Evolutionary conservation across 2,113 vertebrate species (phyloP).

Genomic region (Ramphastos sulfuratus): DNA sequence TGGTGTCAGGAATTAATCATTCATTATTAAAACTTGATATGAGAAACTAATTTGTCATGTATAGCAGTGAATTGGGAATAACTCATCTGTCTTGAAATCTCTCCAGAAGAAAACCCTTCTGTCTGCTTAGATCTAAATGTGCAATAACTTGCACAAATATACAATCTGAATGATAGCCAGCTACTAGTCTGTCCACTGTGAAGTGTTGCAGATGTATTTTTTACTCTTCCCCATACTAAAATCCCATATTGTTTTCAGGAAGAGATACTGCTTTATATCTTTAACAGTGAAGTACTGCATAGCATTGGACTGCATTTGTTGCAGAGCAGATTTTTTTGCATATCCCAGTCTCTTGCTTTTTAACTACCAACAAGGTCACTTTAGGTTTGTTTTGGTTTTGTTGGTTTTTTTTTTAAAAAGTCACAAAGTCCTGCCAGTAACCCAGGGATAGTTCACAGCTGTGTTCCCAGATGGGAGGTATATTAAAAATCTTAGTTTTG

Average conservation of each 20-base stretch:
- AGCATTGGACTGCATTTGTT: not conserved
- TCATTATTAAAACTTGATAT: constrained; percentile 14
- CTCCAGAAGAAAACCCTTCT: not conserved
- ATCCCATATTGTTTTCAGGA: not conserved
- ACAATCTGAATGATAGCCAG: not conserved
- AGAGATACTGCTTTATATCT: not conserved
- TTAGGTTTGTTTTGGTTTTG: not conserved
- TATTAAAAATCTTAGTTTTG: constrained; percentile 60
- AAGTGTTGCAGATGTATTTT: constrained; percentile 8
- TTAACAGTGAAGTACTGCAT: not conserved
- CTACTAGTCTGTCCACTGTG: constrained; percentile 10
- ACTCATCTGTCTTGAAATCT: constrained; percentile 1
- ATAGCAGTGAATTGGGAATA: constrained; percentile 20
- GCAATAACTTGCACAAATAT: not conserved
- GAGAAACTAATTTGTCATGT: not conserved
- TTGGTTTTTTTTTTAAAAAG: not conserved
- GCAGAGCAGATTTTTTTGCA: not conserved
- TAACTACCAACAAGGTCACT: not conserved
- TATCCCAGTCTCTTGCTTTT: not conserved
- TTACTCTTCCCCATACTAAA: not conserved
- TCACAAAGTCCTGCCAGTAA: not conserved
- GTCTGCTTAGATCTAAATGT: not conserved
- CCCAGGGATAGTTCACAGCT: constrained; percentile 17
- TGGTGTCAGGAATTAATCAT: constrained; percentile 17
- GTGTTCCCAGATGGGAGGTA: constrained; percentile 38